A percentile compares a stretch with the other conserved stretches of the same genome.
phyloP scores from a whole-genome alignment of 1,140 invertebrate genomes.

The Tigriopus japonicus region DNA sequence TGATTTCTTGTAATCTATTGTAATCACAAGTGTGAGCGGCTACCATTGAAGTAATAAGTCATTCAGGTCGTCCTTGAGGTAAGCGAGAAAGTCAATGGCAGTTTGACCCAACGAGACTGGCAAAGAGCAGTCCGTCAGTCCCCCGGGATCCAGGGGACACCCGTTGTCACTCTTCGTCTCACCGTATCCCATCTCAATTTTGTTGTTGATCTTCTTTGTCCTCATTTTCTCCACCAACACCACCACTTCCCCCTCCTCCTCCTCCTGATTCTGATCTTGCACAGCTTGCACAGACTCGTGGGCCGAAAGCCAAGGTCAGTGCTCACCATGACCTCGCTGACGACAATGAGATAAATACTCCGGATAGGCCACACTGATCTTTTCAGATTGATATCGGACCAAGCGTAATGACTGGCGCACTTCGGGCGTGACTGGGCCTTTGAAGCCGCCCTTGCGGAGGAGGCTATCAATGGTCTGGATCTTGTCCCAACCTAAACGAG shows the following conservation, averaged over 20 bases:
- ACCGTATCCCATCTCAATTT: too few relatives aligned
- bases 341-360: constrained; percentile 49
- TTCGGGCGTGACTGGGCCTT: constrained; percentile 68
- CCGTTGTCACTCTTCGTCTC: too few relatives aligned
- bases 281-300: not conserved
- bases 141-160: too few relatives aligned
- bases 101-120: not conserved
- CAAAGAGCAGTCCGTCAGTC: too few relatives aligned
- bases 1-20: too few relatives aligned
- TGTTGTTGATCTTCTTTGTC: too few relatives aligned
- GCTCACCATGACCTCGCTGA: not conserved
- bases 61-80: constrained; percentile 2
- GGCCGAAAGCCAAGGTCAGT: not conserved
- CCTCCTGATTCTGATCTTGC: too few relatives aligned
- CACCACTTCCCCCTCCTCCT: too few relatives aligned
- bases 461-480: constrained; percentile 94
- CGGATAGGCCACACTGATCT: constrained; percentile 58
- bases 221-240: too few relatives aligned
- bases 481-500: constrained; percentile 66
- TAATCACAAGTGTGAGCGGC: not conserved
- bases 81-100: constrained; percentile 2
- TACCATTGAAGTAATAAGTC: constrained; percentile 5
- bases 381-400: constrained; percentile 82
- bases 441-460: constrained; percentile 87
- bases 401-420: constrained; percentile 71